phyloP scores from a whole-genome alignment of 2,888 invertebrate species.

The Glomeris marginata region DNA sequence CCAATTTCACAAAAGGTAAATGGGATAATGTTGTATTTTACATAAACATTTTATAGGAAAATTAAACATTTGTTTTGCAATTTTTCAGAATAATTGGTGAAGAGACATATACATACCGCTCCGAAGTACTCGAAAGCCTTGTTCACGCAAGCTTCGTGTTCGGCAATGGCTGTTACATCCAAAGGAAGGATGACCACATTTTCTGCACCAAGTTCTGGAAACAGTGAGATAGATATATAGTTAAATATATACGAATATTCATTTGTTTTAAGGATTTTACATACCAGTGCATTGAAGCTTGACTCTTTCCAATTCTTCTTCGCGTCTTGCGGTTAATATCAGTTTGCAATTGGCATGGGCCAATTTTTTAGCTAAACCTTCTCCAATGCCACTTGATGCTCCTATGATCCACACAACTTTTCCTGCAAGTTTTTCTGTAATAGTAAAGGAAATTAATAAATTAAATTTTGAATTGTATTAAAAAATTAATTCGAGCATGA shows the following conservation, averaged over 20 bases:
- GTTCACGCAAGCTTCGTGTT: not conserved
- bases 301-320: slow-evolving; percentile 46
- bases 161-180: not conserved
- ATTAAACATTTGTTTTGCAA: not conserved
- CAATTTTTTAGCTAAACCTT: slow-evolving; percentile 49
- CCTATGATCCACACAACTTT: slow-evolving; percentile 74
- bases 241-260: not conserved
- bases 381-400: slow-evolving; percentile 70
- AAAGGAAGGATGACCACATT: slow-evolving; percentile 6
- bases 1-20: slow-evolving; percentile 11
- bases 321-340: slow-evolving; percentile 49
- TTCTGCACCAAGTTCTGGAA: not conserved
- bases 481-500: no score
- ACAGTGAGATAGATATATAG: not conserved
- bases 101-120: not conserved
- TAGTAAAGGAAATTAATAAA: not conserved
- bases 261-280: not conserved
- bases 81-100: no score
- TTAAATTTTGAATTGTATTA: no score
- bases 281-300: slow-evolving; percentile 45
- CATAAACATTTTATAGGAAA: slow-evolving; percentile 6
- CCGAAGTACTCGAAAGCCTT: slow-evolving; percentile 9
- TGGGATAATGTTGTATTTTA: slow-evolving; percentile 3
- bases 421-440: slow-evolving; percentile 38
- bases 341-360: slow-evolving; percentile 50